These are phyloP conservation scores for Caligus rogercresseyi DNA, from an alignment of 1,140 invertebrate genomes.

Conservation along the genomic window DNA sequence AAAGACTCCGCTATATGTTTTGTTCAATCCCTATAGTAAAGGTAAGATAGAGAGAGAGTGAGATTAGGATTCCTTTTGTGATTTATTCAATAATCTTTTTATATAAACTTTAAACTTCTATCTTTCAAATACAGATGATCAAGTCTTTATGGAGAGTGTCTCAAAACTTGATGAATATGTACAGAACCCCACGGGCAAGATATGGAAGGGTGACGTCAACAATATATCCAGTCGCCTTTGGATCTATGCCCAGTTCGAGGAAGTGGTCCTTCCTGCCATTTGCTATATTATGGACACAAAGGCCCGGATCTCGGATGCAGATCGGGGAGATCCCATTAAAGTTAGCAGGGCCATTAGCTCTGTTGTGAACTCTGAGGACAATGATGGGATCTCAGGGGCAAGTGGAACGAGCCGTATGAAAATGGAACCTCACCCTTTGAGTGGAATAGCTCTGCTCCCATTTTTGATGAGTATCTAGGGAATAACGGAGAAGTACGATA, in stretches of 20 bases:
- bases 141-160: slow-evolving; percentile 46
- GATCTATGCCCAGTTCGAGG: slow-evolving; percentile 55
- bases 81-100: not conserved
- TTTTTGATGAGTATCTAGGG: slow-evolving; percentile 41
- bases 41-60: too few species aligned
- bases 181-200: slow-evolving; percentile 51
- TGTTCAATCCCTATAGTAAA: slow-evolving; percentile 53
- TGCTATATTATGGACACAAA: slow-evolving; percentile 43
- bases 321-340: slow-evolving; percentile 51
- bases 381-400: slow-evolving; percentile 43
- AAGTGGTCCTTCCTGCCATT: slow-evolving; percentile 42
- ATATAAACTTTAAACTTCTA: too few species aligned
- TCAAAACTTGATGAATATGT: slow-evolving; percentile 47
- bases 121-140: slow-evolving; percentile 39
- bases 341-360: slow-evolving; percentile 48
- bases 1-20: slow-evolving; percentile 31
- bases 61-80: too few species aligned
- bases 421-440: slow-evolving; percentile 45
- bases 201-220: slow-evolving; percentile 49
- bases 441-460: slow-evolving; percentile 45
- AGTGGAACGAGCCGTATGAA: slow-evolving; percentile 50
- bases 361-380: slow-evolving; percentile 51
- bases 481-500: slow-evolving; percentile 41
- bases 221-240: slow-evolving; percentile 45
- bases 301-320: slow-evolving; percentile 36